Evolutionary conservation across 2,797 vertebrate genomes (phyloP), one percentile per base, ranked within the genome.

Genomic region (Malacoraja senta): DNA sequence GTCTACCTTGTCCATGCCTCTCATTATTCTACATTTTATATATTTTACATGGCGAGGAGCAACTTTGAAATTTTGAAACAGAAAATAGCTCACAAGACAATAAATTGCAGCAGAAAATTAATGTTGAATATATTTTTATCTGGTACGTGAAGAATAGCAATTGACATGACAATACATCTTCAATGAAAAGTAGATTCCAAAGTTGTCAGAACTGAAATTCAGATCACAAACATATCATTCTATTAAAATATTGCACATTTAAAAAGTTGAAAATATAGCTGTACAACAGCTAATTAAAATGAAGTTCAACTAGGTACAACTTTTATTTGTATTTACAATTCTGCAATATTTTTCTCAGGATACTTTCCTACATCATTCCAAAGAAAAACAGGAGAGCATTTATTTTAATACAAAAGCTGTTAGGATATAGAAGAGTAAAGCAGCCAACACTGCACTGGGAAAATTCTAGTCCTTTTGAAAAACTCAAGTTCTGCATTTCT

Each of bases 261-360:
- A 32, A 17, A 68, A 8, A 53, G 44, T 53, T 19, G n/a, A 68
- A 68, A 88, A 65, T 88, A 68, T 32, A 68, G 61, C n/a, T 88
- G 84, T 88, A 88, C 84, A 88, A 88, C 61, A 88, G 84, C 61
- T 88, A 88, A 84, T 58, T 84, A 84, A 29, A 78, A n/a, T 15
- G n/a, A 63, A 88, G 19, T 88, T 88, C 35, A 88, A n/a, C n/a
- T n/a, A 88, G 58, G 84, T 88, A 32, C 63, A 88, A 88, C 8
- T 35, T 61, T 68, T 84, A 53, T 63, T 88, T 65, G 61, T 65
- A 88, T 17, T 88, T 10, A 65, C 32, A 35, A 88, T 86, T 86
- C 58, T 32, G 8, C 63, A 26, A 61, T 29, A 9, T 83, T 53
- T 29, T 44, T 38, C n/a, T 88, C 13, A 26, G 6, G 61, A 35